Evolutionary conservation across 2,888 invertebrate species (phyloP).

Genomic region (Synergus japonicus): DNA sequence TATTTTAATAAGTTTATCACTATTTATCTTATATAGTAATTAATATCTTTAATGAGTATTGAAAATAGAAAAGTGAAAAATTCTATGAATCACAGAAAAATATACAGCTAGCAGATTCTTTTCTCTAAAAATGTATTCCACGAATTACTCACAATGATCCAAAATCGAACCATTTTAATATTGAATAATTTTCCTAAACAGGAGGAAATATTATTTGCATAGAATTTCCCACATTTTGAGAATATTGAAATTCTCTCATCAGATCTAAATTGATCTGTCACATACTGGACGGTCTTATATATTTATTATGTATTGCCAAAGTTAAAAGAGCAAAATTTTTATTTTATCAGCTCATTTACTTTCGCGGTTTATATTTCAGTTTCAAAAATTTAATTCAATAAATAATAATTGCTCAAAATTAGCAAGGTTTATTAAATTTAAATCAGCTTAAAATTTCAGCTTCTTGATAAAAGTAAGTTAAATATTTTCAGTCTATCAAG

Average conservation of each 20-base stretch:
- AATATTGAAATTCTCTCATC: neutral
- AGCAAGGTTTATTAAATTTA: neutral
- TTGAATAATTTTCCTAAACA: neutral
- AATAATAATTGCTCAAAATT: neutral
- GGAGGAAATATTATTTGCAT: neutral
- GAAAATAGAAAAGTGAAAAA: neutral
- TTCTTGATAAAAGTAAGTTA: too few species aligned
- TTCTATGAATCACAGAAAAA: neutral
- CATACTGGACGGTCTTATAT: constrained; percentile 1
- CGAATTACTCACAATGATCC: neutral
- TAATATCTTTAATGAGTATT: constrained; percentile 3
- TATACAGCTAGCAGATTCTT: too few species aligned
- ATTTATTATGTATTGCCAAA: neutral
- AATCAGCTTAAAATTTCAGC: too few species aligned
- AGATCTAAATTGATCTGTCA: neutral
- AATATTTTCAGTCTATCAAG: too few species aligned
- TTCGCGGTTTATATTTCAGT: neutral
- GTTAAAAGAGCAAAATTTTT: neutral
- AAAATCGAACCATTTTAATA: neutral
- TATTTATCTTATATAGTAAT: neutral
- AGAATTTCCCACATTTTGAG: neutral
- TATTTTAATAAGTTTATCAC: neutral
- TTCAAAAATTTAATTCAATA: neutral
- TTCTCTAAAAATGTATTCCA: too few species aligned
- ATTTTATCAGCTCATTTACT: neutral